Conservation (phyloP, 2,797 vertebrate genomes). For the Chanos chanos region DNA sequence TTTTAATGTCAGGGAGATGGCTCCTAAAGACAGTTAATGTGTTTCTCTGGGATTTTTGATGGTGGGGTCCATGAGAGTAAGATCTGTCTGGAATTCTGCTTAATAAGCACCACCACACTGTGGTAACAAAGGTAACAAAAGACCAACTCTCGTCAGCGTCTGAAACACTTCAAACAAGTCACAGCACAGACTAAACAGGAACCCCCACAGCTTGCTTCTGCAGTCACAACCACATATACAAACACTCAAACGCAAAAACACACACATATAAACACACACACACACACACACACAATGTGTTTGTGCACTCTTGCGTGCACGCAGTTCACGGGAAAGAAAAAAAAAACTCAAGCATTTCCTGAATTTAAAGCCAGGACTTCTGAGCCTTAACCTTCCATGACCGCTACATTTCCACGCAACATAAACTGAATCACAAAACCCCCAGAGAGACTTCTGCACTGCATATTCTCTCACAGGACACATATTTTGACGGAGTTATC, state of each 20-base stretch:
- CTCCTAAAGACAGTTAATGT: no score
- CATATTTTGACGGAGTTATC: no score
- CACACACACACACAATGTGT: neutral
- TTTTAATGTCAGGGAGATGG: no score
- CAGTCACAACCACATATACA: neutral
- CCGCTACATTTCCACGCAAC: no score
- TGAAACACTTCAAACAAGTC: conserved; percentile 17
- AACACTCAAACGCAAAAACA: neutral
- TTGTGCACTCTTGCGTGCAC: neutral
- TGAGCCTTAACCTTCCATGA: no score
- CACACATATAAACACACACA: neutral
- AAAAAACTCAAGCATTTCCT: no score
- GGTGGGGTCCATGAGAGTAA: neutral
- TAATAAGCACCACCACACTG: no score
- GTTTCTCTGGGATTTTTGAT: neutral
- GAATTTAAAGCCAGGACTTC: no score
- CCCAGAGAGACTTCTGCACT: no score
- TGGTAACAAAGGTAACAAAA: neutral
- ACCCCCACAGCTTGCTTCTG: conserved; percentile 1
- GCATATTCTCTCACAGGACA: no score
- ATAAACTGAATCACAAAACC: no score
- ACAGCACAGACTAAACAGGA: conserved; percentile 47
- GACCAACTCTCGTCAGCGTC: neutral
- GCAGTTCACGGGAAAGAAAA: no score
- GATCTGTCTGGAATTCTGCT: conserved; percentile 1